Conservation (phyloP, 2,888 invertebrate genomes). For the Limnephilus rhombicus region DNA sequence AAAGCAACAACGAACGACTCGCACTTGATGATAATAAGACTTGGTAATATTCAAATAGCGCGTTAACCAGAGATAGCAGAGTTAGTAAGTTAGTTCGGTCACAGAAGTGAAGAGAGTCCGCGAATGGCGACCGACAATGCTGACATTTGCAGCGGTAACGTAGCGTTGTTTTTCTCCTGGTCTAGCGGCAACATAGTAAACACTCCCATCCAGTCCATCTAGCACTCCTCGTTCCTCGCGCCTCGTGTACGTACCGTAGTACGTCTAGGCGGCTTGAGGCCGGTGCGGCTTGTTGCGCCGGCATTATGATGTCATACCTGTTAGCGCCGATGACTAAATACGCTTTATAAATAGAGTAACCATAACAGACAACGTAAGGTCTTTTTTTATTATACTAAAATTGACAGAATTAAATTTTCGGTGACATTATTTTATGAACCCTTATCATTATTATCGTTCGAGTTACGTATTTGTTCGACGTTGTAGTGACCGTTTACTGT, state of each 20-base stretch:
- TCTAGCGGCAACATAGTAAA: background rate
- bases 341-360: conserved; percentile 6
- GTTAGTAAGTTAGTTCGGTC: background rate
- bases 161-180: background rate
- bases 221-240: background rate
- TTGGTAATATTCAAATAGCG: background rate
- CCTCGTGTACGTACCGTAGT: background rate
- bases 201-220: background rate
- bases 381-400: background rate
- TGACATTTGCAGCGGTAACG: background rate
- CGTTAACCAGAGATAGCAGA: background rate
- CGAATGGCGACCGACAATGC: background rate
- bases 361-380: background rate
- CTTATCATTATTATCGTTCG: background rate
- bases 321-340: conserved; percentile 30
- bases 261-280: background rate
- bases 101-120: background rate
- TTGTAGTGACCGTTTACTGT: too few species aligned
- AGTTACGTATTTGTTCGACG: background rate
- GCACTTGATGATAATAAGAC: background rate
- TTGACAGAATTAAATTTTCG: background rate
- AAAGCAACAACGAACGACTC: background rate
- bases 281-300: conserved; percentile 18
- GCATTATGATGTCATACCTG: conserved; percentile 39
- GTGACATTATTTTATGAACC: background rate